phyloP scores from a whole-genome alignment of 1,140 invertebrate genomes.

The Marisa cornuarietis region DNA sequence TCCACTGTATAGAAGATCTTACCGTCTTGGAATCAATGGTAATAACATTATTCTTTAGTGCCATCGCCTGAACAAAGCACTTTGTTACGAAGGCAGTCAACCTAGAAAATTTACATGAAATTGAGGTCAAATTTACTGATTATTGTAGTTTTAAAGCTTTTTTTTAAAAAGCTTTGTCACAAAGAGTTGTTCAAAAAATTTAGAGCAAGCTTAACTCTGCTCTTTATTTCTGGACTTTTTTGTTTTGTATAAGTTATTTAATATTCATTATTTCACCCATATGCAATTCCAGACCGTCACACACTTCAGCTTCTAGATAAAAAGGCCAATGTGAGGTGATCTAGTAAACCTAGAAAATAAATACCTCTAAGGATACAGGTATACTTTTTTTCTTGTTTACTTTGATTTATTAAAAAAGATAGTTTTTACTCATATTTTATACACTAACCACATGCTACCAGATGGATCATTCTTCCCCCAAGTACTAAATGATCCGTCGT shows the following conservation, averaged over 20 bases:
- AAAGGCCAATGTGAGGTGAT: too few species aligned
- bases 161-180: too few species aligned
- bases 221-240: neutral
- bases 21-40: conserved; percentile 79
- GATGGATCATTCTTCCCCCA: conserved; percentile 76
- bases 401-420: too few species aligned
- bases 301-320: too few species aligned
- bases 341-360: too few species aligned
- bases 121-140: neutral
- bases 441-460: conserved; percentile 84
- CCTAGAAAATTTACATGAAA: too few species aligned
- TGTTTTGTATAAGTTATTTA: neutral
- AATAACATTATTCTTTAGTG: conserved; percentile 70
- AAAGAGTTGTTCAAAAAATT: too few species aligned
- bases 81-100: conserved; percentile 90
- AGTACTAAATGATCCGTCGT: conserved; percentile 94
- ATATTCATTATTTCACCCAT: neutral
- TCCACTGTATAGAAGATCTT: conserved; percentile 79
- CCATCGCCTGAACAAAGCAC: conserved; percentile 82
- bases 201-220: neutral
- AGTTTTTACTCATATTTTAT: too few species aligned
- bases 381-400: too few species aligned
- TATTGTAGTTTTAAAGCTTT: too few species aligned
- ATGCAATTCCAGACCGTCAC: neutral
- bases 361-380: too few species aligned